These are phyloP conservation scores for Drosophila sturtevanti DNA, from an alignment of 1,140 invertebrate species.

Conservation along the genomic window DNA sequence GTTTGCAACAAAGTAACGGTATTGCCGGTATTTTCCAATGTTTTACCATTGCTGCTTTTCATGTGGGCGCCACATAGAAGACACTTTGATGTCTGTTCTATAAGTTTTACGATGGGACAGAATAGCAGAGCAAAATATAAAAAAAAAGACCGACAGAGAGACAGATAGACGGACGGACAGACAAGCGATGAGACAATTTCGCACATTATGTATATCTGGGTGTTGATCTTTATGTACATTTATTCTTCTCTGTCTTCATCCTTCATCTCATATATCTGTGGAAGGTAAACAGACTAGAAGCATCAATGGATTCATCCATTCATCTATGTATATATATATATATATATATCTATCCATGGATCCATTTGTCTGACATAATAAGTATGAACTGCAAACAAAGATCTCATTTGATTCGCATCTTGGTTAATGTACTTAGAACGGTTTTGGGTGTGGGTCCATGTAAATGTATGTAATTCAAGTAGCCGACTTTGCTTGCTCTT, in stretches of 20 bases:
- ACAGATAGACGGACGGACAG: neutral
- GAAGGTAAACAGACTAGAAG: constrained; percentile 6
- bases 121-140: neutral
- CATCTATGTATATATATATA: neutral
- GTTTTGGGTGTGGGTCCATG: constrained; percentile 33
- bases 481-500: constrained; percentile 31
- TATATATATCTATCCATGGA: neutral
- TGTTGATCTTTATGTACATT: neutral
- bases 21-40: neutral
- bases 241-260: neutral
- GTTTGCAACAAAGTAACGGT: constrained; percentile 19
- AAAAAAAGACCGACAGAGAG: neutral
- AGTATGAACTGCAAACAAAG: constrained; percentile 35
- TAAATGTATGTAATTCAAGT: constrained; percentile 74
- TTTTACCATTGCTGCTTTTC: neutral
- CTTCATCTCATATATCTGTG: constrained; percentile 1
- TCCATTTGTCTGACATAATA: neutral
- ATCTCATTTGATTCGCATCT: constrained; percentile 22
- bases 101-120: neutral
- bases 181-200: constrained; percentile 11
- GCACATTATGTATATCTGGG: constrained; percentile 14
- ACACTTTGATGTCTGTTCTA: constrained; percentile 11
- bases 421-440: constrained; percentile 55
- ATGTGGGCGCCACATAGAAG: constrained; percentile 2
- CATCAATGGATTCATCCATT: neutral